phyloP scores from a whole-genome alignment of 2,113 vertebrate genomes.

The Amphilophus citrinellus region DNA sequence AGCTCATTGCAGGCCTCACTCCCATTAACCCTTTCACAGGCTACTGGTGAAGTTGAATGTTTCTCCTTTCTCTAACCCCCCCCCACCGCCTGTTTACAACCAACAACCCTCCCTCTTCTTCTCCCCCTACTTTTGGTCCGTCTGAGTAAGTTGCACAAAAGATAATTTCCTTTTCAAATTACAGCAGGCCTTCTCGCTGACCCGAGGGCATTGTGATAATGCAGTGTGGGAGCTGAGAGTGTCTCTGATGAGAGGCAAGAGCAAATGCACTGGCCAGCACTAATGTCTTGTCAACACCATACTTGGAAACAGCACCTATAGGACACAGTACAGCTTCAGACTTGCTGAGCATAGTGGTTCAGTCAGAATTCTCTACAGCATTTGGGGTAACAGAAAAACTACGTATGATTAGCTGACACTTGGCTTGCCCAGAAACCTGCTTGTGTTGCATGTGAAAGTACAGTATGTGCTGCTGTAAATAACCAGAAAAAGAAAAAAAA shows the following conservation, averaged over 20 bases:
- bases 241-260: conserved; percentile 71
- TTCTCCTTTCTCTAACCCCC: conserved; percentile 36
- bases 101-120: conserved; percentile 20
- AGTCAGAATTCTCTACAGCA: conserved; percentile 6
- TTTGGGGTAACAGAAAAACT: conserved; percentile 2
- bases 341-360: conserved; percentile 17
- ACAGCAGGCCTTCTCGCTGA: conserved; percentile 72
- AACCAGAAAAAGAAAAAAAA: conserved; percentile 6
- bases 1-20: conserved; percentile 60
- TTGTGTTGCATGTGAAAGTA: conserved; percentile 23
- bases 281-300: conserved; percentile 70
- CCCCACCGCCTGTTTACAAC: conserved; percentile 17
- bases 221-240: conserved; percentile 71
- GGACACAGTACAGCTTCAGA: conserved; percentile 31
- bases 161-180: conserved; percentile 85
- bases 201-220: conserved; percentile 78
- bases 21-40: conserved; percentile 72
- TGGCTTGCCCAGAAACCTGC: conserved; percentile 12
- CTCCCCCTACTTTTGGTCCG: conserved; percentile 51
- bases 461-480: conserved; percentile 30
- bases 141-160: conserved; percentile 77
- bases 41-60: conserved; percentile 55
- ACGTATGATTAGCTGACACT: conserved; percentile 28
- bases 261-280: conserved; percentile 59
- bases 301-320: conserved; percentile 49